Evolutionary conservation across 2,888 invertebrate species (phyloP).

Genomic region (Ethmia dodecea): DNA sequence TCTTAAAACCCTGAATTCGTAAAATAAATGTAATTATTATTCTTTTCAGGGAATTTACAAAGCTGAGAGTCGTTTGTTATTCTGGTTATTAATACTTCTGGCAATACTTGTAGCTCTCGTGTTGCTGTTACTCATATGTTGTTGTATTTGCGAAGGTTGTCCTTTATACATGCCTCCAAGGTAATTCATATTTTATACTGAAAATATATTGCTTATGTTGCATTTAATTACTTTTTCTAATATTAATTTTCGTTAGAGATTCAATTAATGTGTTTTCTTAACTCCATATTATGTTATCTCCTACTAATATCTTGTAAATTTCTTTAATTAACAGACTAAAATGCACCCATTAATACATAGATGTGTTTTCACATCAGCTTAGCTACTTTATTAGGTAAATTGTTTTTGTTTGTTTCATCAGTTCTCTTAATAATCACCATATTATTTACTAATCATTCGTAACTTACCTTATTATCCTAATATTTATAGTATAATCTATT

Average conservation of each 20-base stretch:
- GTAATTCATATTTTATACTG: constrained; percentile 53
- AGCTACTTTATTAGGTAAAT: constrained; percentile 48
- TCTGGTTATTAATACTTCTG: constrained; percentile 88
- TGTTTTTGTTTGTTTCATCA: constrained; percentile 19
- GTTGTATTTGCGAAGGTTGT: constrained; percentile 91
- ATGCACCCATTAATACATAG: constrained; percentile 56
- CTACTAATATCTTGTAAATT: constrained; percentile 32
- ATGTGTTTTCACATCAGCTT: constrained; percentile 46
- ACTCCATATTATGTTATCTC: too few relatives aligned
- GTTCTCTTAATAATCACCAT: neutral
- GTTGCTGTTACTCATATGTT: constrained; percentile 84
- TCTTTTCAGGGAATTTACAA: constrained; percentile 82
- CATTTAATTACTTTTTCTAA: neutral
- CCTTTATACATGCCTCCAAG: constrained; percentile 88
- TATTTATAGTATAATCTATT: neutral
- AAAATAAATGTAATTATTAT: constrained; percentile 10
- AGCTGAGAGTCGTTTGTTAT: constrained; percentile 83
- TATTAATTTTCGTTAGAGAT: too few relatives aligned
- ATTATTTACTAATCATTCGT: neutral
- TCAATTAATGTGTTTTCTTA: too few relatives aligned
- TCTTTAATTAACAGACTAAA: constrained; percentile 56
- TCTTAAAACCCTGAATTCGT: neutral
- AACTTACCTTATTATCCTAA: neutral
- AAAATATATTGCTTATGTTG: constrained; percentile 13
- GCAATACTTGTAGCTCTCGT: constrained; percentile 85